Evolutionary conservation across 2,113 vertebrate species (phyloP).

Genomic region (Murina feae): DNA sequence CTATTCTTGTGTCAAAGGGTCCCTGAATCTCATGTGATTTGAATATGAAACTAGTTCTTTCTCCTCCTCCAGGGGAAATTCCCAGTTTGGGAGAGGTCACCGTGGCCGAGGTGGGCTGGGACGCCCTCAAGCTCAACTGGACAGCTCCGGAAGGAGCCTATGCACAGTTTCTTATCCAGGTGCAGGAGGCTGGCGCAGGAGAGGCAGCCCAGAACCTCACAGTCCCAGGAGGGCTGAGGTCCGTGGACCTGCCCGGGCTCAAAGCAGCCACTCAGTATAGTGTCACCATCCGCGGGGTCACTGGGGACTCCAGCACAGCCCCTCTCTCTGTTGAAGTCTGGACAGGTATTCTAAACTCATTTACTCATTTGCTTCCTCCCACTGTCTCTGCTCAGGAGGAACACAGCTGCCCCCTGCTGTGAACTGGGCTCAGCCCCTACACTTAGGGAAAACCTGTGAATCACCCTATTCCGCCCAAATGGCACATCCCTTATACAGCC

Average conservation of each 20-base stretch:
- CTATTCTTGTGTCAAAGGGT: not conserved
- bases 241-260: constrained; percentile 83
- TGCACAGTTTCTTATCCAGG: constrained; percentile 90
- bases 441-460: not conserved
- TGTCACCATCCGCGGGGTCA: constrained; percentile 84
- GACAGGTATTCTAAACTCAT: constrained; percentile 80
- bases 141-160: constrained; percentile 83
- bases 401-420: not conserved
- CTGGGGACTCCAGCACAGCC: constrained; percentile 81
- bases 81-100: constrained; percentile 86
- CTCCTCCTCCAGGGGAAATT: constrained; percentile 88
- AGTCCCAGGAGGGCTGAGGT: constrained; percentile 80
- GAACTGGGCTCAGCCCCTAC: not conserved
- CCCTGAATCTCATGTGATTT: not conserved
- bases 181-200: constrained; percentile 82
- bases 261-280: constrained; percentile 87
- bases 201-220: constrained; percentile 82
- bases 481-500: constrained; percentile 1
- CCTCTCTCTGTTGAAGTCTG: constrained; percentile 86
- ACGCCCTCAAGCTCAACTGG: constrained; percentile 93
- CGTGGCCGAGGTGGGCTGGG: constrained; percentile 87
- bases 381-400: not conserved
- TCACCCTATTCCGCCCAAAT: constrained; percentile 14
- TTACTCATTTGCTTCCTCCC: not conserved
- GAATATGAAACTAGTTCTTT: constrained; percentile 74